phyloP scores from a whole-genome alignment of 2,113 vertebrate genomes.

The Trochalopteron elliotii region DNA sequence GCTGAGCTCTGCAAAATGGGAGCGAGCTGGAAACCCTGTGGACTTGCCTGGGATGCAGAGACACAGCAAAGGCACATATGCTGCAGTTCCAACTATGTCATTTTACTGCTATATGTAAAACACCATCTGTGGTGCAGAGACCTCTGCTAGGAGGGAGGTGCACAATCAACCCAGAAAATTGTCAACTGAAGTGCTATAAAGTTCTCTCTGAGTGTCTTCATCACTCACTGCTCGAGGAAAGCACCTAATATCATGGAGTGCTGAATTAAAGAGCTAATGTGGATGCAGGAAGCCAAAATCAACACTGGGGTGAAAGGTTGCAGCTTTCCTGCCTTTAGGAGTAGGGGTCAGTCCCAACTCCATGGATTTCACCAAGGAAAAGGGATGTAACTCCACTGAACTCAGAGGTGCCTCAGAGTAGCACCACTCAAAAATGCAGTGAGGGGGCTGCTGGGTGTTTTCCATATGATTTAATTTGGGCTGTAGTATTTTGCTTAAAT shows the following conservation, averaged over 20 bases:
- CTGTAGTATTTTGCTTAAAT: neutral
- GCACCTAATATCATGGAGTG: neutral
- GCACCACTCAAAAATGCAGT: neutral
- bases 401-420: neutral
- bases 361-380: neutral
- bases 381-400: neutral
- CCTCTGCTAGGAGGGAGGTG: conserved; percentile 19
- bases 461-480: neutral
- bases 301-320: neutral
- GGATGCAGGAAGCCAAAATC: neutral
- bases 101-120: conserved; percentile 59
- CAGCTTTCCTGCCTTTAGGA: neutral
- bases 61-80: conserved; percentile 60
- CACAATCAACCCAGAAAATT: neutral
- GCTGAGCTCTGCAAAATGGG: conserved; percentile 48
- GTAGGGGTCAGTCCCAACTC: neutral
- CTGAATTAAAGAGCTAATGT: neutral
- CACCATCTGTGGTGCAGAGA: conserved; percentile 59
- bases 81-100: neutral
- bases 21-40: neutral
- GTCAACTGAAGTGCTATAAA: conserved; percentile 35
- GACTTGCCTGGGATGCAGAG: conserved; percentile 7
- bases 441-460: neutral
- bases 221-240: conserved; percentile 7
- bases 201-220: neutral